Conservation (phyloP, 1,140 invertebrate species). For the Aphelenchoides fujianensis region DNA sequence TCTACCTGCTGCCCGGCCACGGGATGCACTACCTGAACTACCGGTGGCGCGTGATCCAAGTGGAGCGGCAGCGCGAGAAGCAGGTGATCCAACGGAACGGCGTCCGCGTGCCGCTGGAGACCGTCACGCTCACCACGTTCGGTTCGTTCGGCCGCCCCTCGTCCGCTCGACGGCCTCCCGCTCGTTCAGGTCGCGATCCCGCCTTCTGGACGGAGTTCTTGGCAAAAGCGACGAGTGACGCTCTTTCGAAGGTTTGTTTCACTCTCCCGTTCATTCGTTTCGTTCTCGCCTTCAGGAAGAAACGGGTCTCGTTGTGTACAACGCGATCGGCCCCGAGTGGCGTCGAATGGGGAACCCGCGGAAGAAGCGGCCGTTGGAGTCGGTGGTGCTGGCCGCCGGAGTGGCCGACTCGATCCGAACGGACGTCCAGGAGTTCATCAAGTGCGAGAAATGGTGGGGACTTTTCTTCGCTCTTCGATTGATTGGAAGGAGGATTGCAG, state of each 20-base stretch:
- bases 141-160: too few species aligned
- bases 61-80: slow-evolving; percentile 57
- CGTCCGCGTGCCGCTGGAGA: slow-evolving; percentile 54
- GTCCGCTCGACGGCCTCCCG: too few species aligned
- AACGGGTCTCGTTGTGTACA: slow-evolving; percentile 95
- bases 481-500: slow-evolving; percentile 39
- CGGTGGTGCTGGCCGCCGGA: slow-evolving; percentile 82
- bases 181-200: slow-evolving; percentile 32
- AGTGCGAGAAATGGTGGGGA: slow-evolving; percentile 83
- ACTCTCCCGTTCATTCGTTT: background rate
- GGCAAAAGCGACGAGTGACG: slow-evolving; percentile 51
- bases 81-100: slow-evolving; percentile 52
- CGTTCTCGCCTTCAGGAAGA: slow-evolving; percentile 72
- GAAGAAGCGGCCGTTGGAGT: slow-evolving; percentile 77
- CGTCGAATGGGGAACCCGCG: slow-evolving; percentile 86
- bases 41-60: slow-evolving; percentile 48
- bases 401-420: slow-evolving; percentile 75
- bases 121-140: slow-evolving; percentile 57
- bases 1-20: slow-evolving; percentile 53
- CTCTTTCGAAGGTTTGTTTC: slow-evolving; percentile 43
- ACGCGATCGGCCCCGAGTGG: slow-evolving; percentile 90
- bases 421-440: slow-evolving; percentile 88
- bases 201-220: slow-evolving; percentile 49
- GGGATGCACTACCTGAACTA: slow-evolving; percentile 55
- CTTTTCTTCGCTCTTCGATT: background rate